Evolutionary conservation across 1,140 invertebrate species (phyloP), one percentile per base, ranked within the genome.

Genomic region (Drosophila sp.): DNA sequence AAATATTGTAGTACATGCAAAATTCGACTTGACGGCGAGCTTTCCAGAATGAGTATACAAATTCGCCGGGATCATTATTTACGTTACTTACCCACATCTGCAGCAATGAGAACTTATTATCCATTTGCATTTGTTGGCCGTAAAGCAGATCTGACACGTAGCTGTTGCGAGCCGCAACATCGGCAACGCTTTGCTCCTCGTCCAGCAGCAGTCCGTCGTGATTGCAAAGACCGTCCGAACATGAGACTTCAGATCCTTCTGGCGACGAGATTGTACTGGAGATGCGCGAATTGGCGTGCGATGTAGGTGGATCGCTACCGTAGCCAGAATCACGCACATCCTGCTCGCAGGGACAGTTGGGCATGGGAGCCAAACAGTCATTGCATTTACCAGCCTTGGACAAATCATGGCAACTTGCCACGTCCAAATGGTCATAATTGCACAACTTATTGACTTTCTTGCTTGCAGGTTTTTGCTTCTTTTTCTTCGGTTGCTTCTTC

Each of bases 211-310:
- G 25, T 7, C 48, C 58, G 32, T 96, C 95, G 73, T 96, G 95
- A 91, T 96, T 96, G 89, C 96, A 97, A 90, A 96, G 96, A 32
- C 95, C 95, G 83, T 97, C 96, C 1, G 95, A 96, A 92, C 96
- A 97, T 0, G 96, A 96, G 34, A 97, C 94, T 90, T 97, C 96
- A 0, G 96, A 97, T 18, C 96, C 96, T 36, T 91, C 89, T 82
- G 97, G 96, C 0, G 96, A 96, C 83, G 95, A 96, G 46, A 94
- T 94, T 29, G 95, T 92, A 71, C 96, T 96, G 16, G 95, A 95
- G 63, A 94, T 94, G 34, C 94, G 93, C 11, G 91, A 91, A 65
- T 95, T 95, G 81, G 95, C 96, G 73, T 91, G 72, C 43, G 89
- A 90, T 32, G 76, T 75, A 8, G 83, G 72, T 25, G 72, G 82